Evolutionary conservation across 2,113 vertebrate genomes (phyloP), one percentile per base, ranked within the genome.

Genomic region (Macquaria ambigua): DNA sequence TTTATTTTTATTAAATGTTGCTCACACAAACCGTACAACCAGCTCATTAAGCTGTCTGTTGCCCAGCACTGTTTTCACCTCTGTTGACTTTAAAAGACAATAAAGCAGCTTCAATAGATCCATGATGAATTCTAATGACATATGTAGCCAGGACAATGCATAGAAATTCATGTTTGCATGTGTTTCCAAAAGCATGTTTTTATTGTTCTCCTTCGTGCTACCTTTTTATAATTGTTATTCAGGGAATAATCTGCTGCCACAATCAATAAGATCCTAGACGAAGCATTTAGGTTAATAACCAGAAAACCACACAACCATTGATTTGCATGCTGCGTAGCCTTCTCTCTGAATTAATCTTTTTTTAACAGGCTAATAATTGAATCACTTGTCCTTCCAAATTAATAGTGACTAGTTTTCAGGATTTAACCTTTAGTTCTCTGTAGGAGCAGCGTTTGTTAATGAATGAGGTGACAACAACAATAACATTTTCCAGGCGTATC

Each of bases 381-480:
- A 39, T 0, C 14, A 21, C 74, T 48, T 63, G 61, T 62, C 34
- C 16, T 48, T 74, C 16, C 9, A 48, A 83, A 83, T 76, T 9
- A 63, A 70, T 74, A 59, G 11, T 55, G 18, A 62, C n/a, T 15
- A 34, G 8, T 41, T 83, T 71, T 67, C 52, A 31, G 31, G n/a
- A 37, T 73, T 59, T 58, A 78, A 71, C 73, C 46, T 76, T 76
- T 73, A 58, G 5, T 74, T 74, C 63, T 55, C 53, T 68, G 39
- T 12, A 46, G 50, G 12, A 43, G 41, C 41, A 43, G 9, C 10
- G 9, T 8, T 43, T 43, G 41, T 43, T 9, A 43, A 0, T 43
- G 41, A 43, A 43, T 43, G 9, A 43, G 8, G 41, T 43, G 41
- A 43, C 9, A 43, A 43, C 9, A 43, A 43, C 9, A 43, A 1